Base-by-base conservation (phyloP, 2,797 vertebrate species). In the Lateolabrax maculatus region DNA sequence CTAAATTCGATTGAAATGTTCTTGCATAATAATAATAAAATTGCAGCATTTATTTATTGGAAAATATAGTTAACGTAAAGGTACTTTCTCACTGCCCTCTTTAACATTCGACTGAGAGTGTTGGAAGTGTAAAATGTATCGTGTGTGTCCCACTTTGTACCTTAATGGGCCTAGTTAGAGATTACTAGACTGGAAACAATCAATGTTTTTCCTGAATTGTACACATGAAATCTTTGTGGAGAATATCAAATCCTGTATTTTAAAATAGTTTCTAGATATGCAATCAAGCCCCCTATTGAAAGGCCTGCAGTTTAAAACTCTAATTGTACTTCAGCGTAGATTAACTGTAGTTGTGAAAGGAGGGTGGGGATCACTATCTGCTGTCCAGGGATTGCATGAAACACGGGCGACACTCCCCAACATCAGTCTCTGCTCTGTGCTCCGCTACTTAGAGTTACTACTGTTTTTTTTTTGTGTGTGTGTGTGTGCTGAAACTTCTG, bases 261-360 rank as follows among this genome's bases (percentile, higher is more conserved):
- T 67, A 52, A 16, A 52, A n/a, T 34, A 21, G 53, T 71, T 83
- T 84, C 11, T 74, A 79, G 37, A 85, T 90, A 92, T 93, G 88
- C 91, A 94, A 90, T 79, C 65, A 13, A 62, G 29, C 27, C 72
- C 53, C 53, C 15, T 12, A 1, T 48, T 49, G 49, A 82, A 51
- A 53, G 34, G 48, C 63, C 75, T 56, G 65, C 62, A 64, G 36
- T 71, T 74, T 48, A 61, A 61, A 73, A n/a, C 44, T 81, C 29
- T 60, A 51, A 44, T 34, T 64, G 53, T 84, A 43, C 49, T 58
- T 55, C 13, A 57, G 39, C 60, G 67, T 76, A 65, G 65, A 74
- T 77, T 63, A 41, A 70, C 70, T 70, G 41, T 37, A 3, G 8
- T 46, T 62, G 29, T 78, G 29, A 58, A 44, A 52, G 5, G n/a